Evolutionary conservation across 2,113 vertebrate species (phyloP).

Genomic region (Ammodytes dubius): DNA sequence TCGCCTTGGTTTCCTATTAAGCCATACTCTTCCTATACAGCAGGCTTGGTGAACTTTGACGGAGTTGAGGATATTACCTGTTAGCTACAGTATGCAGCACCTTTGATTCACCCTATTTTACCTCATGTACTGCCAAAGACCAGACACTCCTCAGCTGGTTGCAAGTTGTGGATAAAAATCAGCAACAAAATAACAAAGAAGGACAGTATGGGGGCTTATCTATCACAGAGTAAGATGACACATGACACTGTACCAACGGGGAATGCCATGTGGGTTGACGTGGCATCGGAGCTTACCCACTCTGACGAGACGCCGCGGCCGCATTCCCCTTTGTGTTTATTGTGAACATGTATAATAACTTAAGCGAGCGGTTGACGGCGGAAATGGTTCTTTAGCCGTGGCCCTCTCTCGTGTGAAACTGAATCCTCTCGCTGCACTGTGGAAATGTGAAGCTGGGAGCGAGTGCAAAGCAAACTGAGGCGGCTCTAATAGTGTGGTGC

Average conservation of each 20-base stretch:
- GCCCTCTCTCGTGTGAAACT: conserved; percentile 77
- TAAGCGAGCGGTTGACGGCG: conserved; percentile 76
- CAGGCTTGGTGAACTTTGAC: conserved; percentile 13
- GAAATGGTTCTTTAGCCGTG: conserved; percentile 77
- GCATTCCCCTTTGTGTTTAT: conserved; percentile 79
- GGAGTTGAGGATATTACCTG: conserved; percentile 16
- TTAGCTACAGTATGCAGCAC: not conserved
- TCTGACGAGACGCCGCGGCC: conserved; percentile 60
- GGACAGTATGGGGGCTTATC: not conserved
- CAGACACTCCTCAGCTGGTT: not conserved
- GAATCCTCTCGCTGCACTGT: conserved; percentile 76
- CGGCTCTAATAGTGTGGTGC: conserved; percentile 79
- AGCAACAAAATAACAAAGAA: not conserved
- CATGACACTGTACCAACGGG: conserved; percentile 36
- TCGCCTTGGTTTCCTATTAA: conserved; percentile 25
- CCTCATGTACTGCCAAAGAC: conserved; percentile 27
- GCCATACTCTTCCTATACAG: not conserved
- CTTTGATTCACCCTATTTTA: conserved; percentile 50
- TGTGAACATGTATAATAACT: conserved; percentile 82
- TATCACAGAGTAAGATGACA: conserved; percentile 31
- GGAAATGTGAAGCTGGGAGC: conserved; percentile 78
- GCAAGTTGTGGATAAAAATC: not conserved
- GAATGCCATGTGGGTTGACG: conserved; percentile 47
- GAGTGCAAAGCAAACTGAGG: conserved; percentile 82
- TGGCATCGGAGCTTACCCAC: conserved; percentile 60